Conservation (phyloP, 2,797 vertebrate genomes). For the Tokudaia muenninki region DNA sequence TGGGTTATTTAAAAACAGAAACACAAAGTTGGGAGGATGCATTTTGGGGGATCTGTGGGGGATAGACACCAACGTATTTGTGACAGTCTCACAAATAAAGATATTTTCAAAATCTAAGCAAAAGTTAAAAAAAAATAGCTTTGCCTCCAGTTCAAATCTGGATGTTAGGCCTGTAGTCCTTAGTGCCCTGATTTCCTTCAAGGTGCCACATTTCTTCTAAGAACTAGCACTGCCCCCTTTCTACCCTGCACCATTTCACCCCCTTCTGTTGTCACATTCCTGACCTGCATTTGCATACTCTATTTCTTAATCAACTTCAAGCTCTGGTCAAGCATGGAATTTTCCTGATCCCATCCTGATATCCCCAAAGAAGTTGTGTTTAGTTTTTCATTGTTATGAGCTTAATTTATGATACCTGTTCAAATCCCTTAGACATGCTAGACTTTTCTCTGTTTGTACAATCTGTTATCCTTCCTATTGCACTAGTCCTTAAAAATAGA, state of each 20-base stretch:
- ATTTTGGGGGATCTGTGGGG: no score
- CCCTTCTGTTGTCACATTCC: background rate
- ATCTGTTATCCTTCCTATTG: background rate
- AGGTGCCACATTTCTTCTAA: background rate
- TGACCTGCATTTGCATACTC: background rate
- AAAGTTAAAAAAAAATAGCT: background rate
- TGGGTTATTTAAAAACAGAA: background rate
- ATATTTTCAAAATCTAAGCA: background rate
- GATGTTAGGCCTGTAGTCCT: background rate
- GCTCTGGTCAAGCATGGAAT: background rate
- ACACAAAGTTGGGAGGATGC: background rate
- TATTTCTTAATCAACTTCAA: slow-evolving; percentile 28
- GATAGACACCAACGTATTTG: background rate
- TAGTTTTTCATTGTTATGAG: background rate
- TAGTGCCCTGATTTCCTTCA: background rate
- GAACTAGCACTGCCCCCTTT: background rate
- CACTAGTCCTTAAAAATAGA: background rate
- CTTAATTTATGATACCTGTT: background rate
- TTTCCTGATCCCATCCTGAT: background rate
- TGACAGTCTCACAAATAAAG: background rate
- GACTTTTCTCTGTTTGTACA: background rate
- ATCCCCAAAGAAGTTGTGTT: background rate
- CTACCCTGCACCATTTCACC: background rate
- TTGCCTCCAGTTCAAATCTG: background rate
- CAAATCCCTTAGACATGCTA: background rate